phyloP scores from a whole-genome alignment of 92 coral and sea anemone species.

The Actinostola sp. region DNA sequence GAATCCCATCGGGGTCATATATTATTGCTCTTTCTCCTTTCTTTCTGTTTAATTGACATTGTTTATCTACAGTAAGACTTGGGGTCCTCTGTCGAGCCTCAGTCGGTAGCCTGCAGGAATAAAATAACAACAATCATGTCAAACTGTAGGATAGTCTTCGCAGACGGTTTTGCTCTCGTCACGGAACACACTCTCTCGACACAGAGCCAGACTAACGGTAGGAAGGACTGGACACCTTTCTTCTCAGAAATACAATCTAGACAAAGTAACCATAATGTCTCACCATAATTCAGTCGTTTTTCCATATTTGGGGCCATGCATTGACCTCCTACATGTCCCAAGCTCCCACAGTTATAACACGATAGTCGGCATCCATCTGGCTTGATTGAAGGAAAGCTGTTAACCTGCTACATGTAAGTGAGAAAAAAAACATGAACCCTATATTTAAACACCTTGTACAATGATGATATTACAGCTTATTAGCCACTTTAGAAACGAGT shows the following conservation, averaged over 20 bases:
- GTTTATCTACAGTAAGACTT: conserved; percentile 12
- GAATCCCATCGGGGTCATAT: too few relatives aligned
- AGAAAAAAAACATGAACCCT: background rate
- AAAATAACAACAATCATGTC: background rate
- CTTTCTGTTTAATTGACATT: too few relatives aligned
- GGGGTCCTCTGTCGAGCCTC: background rate
- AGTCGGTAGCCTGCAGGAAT: background rate
- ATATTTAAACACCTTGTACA: background rate
- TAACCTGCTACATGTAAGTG: background rate
- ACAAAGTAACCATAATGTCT: background rate
- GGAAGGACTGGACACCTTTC: background rate
- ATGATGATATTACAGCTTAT: too few relatives aligned
- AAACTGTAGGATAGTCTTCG: too few relatives aligned
- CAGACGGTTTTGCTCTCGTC: too few relatives aligned
- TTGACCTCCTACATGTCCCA: conserved; percentile 87
- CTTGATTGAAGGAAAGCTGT: conserved; percentile 5
- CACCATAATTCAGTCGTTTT: conserved; percentile 61
- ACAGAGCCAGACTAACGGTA: too few relatives aligned
- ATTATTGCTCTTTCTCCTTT: too few relatives aligned
- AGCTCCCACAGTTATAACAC: conserved; percentile 93
- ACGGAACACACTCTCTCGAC: too few relatives aligned
- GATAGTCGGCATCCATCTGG: conserved; percentile 65
- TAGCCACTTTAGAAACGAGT: too few relatives aligned
- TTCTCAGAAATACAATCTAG: background rate
- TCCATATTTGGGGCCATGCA: conserved; percentile 91